Evolutionary conservation across 2,797 vertebrate species (phyloP).

Genomic region (Columba guinea): DNA sequence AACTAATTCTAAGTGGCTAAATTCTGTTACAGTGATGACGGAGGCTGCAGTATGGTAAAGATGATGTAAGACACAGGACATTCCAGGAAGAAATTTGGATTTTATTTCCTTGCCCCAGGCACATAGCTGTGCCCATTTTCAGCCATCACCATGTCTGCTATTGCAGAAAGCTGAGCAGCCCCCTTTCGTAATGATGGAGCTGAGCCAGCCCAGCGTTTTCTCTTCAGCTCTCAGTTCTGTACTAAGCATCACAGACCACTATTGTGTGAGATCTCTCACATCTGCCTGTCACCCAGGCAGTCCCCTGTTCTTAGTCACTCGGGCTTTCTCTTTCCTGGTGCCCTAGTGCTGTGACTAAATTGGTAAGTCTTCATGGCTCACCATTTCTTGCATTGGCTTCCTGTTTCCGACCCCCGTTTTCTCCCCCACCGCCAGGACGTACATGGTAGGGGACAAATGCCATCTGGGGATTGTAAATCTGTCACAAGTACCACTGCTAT

Average conservation of each 20-base stretch:
- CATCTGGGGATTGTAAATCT: background rate
- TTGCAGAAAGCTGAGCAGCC: background rate
- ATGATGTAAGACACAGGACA: background rate
- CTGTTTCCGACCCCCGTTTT: background rate
- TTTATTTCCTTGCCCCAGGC: background rate
- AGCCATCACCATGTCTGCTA: background rate
- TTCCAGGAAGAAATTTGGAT: background rate
- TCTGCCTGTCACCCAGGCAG: slow-evolving; percentile 3
- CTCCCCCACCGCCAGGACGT: background rate
- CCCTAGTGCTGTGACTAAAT: background rate
- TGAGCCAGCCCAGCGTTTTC: background rate
- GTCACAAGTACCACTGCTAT: background rate
- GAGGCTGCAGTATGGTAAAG: background rate
- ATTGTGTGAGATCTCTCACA: background rate
- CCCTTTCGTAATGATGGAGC: background rate
- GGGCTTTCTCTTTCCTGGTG: background rate
- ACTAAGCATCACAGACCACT: background rate
- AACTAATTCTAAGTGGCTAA: background rate
- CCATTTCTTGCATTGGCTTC: background rate
- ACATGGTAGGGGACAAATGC: background rate
- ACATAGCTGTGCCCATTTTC: background rate
- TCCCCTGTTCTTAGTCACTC: background rate
- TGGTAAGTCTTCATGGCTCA: background rate
- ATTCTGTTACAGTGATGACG: background rate
- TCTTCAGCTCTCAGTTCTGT: background rate